Percentiles rank a stretch among this genome's conserved stretches.
Conservation (phyloP, 2,113 vertebrate species). For the Nymphicus hollandicus region DNA sequence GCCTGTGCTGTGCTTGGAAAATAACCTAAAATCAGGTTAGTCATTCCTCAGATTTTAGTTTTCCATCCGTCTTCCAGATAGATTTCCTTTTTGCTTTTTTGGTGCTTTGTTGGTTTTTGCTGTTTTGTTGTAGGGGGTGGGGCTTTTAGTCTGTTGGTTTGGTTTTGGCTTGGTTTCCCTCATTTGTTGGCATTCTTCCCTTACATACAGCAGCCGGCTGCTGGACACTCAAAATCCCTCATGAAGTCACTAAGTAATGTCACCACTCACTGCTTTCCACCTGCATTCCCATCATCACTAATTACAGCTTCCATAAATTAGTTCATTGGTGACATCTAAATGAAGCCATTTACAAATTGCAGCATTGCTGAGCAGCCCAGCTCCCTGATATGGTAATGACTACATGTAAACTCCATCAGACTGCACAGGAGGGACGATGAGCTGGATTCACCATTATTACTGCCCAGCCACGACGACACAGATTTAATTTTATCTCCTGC, state of each 20-base stretch:
- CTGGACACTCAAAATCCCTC: background rate
- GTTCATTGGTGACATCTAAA: constrained; percentile 36
- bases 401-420: background rate
- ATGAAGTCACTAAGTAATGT: constrained; percentile 34
- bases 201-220: background rate
- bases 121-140: background rate
- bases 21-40: background rate
- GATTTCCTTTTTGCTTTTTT: background rate
- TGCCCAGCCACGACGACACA: background rate
- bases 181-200: background rate
- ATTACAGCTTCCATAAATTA: constrained; percentile 49
- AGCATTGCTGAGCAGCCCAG: background rate
- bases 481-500: background rate
- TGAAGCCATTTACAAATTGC: constrained; percentile 52
- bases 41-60: background rate
- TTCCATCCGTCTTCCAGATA: background rate
- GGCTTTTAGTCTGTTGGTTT: background rate
- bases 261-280: constrained; percentile 38
- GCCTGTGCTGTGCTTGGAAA: background rate
- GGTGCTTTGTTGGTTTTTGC: background rate
- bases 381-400: background rate
- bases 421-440: background rate
- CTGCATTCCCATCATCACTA: constrained; percentile 18
- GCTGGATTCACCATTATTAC: background rate
- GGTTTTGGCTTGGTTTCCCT: background rate